These are phyloP conservation scores for Oceanodroma tethys DNA, from an alignment of 2,113 vertebrate genomes.

Conservation along the genomic window DNA sequence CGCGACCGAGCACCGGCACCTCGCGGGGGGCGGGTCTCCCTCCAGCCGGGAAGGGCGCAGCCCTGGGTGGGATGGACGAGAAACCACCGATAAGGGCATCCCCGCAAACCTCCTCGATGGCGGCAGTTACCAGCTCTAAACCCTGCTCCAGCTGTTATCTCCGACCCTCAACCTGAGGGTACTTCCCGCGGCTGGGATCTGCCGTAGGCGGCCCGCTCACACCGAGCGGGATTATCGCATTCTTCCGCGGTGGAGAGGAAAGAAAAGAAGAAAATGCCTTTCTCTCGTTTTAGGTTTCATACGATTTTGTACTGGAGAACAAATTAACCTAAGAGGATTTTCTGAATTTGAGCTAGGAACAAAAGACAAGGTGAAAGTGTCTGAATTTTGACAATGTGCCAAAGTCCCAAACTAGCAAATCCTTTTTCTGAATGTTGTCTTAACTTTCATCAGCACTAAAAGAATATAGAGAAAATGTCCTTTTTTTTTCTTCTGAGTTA, in stretches of 20 bases:
- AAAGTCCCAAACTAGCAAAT: background rate
- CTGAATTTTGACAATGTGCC: background rate
- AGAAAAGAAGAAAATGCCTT: background rate
- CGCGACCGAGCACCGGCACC: background rate
- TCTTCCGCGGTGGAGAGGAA: background rate
- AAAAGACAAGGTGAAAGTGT: conserved; percentile 14
- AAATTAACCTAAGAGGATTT: conserved; percentile 35
- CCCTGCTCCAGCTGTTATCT: no score
- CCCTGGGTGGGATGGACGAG: background rate
- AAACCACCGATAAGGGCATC: no score
- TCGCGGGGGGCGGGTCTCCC: background rate
- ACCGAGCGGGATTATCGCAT: accelerated
- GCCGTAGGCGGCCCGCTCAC: accelerated
- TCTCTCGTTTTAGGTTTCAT: background rate
- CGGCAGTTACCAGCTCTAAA: accelerated
- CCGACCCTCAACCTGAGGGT: background rate
- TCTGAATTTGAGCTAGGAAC: background rate
- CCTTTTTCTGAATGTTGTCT: background rate
- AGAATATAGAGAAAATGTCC: background rate
- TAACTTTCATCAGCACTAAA: background rate
- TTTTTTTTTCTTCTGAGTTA: background rate
- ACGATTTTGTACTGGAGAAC: background rate
- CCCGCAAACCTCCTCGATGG: background rate
- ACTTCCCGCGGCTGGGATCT: accelerated
- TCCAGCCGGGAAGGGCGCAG: background rate